Percentiles rank a stretch among this genome's conserved stretches.
Evolutionary conservation across 2,113 vertebrate genomes (phyloP).

Genomic region (Rhegmatorhina hoffmannsi): DNA sequence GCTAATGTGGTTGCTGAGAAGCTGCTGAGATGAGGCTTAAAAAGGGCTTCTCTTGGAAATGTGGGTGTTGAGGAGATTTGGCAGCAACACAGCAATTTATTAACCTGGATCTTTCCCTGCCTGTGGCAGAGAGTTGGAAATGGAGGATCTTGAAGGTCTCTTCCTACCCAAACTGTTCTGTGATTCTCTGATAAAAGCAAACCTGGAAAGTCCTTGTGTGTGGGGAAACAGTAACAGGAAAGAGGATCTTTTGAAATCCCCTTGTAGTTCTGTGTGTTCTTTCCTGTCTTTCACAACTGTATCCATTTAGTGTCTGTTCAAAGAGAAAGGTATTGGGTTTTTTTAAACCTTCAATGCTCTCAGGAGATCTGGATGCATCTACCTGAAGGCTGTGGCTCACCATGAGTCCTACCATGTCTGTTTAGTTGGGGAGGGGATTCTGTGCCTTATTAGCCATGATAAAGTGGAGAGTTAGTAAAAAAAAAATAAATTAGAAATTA

Average conservation of each 20-base stretch:
- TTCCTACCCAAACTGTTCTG: neutral
- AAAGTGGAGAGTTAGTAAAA: neutral
- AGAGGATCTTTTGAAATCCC: neutral
- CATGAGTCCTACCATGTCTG: rapidly evolving
- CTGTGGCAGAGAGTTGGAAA: rapidly evolving
- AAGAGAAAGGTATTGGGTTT: neutral
- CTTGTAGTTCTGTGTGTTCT: neutral
- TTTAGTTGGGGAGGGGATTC: neutral
- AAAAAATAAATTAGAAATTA: neutral
- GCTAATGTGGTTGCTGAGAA: rapidly evolving
- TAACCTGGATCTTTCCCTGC: neutral
- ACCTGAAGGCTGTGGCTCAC: neutral
- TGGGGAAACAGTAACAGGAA: rapidly evolving
- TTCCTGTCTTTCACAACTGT: neutral
- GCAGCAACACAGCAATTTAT: neutral
- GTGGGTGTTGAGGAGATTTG: rapidly evolving
- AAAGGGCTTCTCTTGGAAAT: neutral
- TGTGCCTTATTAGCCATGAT: neutral
- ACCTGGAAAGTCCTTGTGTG: neutral
- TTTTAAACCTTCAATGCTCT: neutral
- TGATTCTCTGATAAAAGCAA: neutral
- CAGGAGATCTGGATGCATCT: neutral
- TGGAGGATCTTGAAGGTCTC: neutral
- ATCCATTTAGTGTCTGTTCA: neutral
- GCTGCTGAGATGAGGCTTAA: neutral